phyloP scores from a whole-genome alignment of 2,113 vertebrate species.

The Dendropsophus ebraccatus region DNA sequence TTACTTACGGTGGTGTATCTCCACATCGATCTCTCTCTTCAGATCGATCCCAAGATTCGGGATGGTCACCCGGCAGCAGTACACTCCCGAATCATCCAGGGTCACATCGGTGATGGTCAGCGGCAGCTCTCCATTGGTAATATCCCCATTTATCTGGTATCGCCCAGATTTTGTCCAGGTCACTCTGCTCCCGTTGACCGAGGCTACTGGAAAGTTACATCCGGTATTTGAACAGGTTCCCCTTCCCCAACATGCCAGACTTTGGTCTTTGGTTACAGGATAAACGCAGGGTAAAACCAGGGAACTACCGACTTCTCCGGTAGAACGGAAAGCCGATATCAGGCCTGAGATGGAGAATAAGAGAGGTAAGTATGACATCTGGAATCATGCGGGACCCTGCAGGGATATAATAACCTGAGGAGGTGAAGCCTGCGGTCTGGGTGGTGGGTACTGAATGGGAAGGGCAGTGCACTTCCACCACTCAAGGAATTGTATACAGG shows the following conservation, averaged over 20 bases:
- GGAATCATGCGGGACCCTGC: neutral
- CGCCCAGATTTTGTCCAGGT: conserved; percentile 32
- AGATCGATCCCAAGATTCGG: conserved; percentile 75
- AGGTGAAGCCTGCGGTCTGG: too few relatives aligned
- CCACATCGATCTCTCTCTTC: conserved; percentile 64
- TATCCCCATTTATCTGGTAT: conserved; percentile 66
- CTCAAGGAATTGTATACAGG: too few relatives aligned
- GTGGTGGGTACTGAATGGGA: too few relatives aligned
- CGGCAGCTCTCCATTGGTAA: conserved; percentile 68
- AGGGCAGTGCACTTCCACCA: too few relatives aligned
- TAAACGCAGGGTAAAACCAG: conserved; percentile 72
- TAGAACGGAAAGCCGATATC: conserved; percentile 45
- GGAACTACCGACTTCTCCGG: conserved; percentile 64
- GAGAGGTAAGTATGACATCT: neutral
- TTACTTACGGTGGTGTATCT: conserved; percentile 57
- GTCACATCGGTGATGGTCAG: conserved; percentile 70
- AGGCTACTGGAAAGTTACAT: conserved; percentile 68
- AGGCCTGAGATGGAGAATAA: neutral
- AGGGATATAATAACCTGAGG: neutral
- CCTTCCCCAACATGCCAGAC: conserved; percentile 76
- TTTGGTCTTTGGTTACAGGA: neutral
- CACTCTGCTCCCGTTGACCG: conserved; percentile 15
- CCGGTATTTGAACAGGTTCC: conserved; percentile 64
- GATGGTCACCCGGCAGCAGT: conserved; percentile 78
- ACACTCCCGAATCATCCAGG: conserved; percentile 65